Evolutionary conservation across 2,797 vertebrate genomes (phyloP).

Genomic region (Smutsia gigantea): DNA sequence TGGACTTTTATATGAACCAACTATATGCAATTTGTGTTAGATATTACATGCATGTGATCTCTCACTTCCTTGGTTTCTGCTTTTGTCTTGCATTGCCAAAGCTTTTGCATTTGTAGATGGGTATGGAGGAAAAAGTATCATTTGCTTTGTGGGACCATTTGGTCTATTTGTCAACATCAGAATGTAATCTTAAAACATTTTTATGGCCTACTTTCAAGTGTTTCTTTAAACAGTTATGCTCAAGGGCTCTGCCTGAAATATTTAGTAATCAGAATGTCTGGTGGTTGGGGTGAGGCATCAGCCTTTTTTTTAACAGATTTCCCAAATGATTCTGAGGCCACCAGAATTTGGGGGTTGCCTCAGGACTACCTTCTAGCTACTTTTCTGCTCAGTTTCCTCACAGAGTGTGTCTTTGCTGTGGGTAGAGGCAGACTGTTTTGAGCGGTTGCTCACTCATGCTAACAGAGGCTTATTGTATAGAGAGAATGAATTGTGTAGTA

Average conservation of each 20-base stretch:
- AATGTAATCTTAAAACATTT: constrained; percentile 50
- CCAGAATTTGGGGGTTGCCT: constrained; percentile 14
- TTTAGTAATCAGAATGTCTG: constrained; percentile 37
- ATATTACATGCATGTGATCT: background rate
- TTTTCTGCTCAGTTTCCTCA: constrained; percentile 12
- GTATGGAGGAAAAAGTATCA: background rate
- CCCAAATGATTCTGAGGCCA: constrained; percentile 16
- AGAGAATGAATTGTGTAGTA: constrained; percentile 49
- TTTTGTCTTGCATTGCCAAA: background rate
- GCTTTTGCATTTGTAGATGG: background rate
- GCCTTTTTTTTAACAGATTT: background rate
- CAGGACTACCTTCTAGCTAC: background rate
- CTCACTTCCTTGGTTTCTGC: background rate
- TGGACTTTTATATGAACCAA: background rate
- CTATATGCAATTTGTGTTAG: background rate
- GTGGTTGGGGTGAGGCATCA: background rate
- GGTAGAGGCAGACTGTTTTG: background rate
- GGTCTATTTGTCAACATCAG: background rate
- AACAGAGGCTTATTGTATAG: constrained; percentile 72
- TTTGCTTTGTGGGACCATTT: background rate
- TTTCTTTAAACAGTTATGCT: constrained; percentile 49
- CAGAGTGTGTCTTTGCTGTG: constrained; percentile 52
- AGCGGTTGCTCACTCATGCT: constrained; percentile 43
- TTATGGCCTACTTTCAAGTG: constrained; percentile 23
- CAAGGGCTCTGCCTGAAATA: constrained; percentile 1